A percentile compares a stretch with the other conserved stretches of the same genome.
Evolutionary conservation across 1,140 invertebrate genomes (phyloP).

Genomic region (Euwallacea fornicatus): DNA sequence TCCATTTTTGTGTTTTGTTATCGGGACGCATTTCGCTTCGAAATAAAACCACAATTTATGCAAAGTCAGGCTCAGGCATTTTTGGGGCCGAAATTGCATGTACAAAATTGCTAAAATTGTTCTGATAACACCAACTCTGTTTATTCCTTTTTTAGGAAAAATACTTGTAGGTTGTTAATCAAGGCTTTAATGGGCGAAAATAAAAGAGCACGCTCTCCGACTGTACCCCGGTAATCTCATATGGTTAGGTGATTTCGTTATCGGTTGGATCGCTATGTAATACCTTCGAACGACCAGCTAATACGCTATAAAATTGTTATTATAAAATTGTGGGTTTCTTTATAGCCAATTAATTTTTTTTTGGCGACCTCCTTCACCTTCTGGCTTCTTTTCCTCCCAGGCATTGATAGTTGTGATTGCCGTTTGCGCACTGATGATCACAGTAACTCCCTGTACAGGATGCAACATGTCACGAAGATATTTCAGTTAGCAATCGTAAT

Average conservation of each 20-base stretch:
- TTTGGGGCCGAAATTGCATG: constrained; percentile 30
- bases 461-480: no score
- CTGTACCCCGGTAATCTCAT: constrained; percentile 7
- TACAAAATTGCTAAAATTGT: constrained; percentile 30
- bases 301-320: constrained; percentile 1
- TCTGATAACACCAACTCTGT: constrained; percentile 25
- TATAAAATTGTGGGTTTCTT: no score
- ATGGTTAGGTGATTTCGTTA: constrained; percentile 9
- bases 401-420: no score
- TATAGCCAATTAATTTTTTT: no score
- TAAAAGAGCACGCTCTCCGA: background rate
- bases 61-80: constrained; percentile 31
- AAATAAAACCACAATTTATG: constrained; percentile 32
- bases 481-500: no score
- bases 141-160: constrained; percentile 18
- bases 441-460: no score
- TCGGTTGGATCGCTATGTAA: constrained; percentile 10
- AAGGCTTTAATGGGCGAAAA: constrained; percentile 22
- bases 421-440: no score
- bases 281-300: constrained; percentile 1
- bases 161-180: constrained; percentile 29
- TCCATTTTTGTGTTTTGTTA: constrained; percentile 25
- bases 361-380: no score
- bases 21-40: constrained; percentile 24
- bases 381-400: no score